A percentile compares a stretch with the other conserved stretches of the same genome.
Conservation (phyloP, 1,140 invertebrate species). For the Geopemphigus sp. region DNA sequence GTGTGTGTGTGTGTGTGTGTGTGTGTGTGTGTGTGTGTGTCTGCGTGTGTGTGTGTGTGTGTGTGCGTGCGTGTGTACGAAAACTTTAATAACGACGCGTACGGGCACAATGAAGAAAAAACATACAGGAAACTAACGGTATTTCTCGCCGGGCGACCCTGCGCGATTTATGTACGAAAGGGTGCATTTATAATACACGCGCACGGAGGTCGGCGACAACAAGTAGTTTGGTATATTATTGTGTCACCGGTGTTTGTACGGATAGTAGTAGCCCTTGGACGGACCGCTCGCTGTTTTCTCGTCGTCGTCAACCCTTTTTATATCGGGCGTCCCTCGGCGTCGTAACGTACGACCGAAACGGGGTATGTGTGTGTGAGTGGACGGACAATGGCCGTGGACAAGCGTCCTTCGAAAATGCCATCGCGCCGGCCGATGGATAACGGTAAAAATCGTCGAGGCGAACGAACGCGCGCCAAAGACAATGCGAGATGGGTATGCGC, state of each 20-base stretch:
- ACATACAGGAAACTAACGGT: neutral
- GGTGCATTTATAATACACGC: no score
- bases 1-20: no score
- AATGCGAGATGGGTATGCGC: no score
- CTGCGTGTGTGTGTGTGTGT: no score
- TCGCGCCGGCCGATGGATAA: conserved; percentile 10
- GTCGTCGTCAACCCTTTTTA: conserved; percentile 2
- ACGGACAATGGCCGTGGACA: no score
- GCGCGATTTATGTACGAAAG: no score
- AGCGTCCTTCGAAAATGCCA: conserved; percentile 27
- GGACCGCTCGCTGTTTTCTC: neutral
- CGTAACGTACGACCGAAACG: no score
- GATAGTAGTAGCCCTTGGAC: neutral
- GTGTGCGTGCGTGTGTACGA: neutral
- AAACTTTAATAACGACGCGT: no score
- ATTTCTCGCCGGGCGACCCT: neutral
- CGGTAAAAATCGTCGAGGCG: conserved; percentile 3
- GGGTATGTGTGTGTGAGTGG: no score
- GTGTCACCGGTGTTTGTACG: no score
- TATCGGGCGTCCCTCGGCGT: neutral
- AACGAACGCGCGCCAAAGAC: neutral
- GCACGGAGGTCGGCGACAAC: conserved; percentile 5
- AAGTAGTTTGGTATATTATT: neutral
- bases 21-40: no score
- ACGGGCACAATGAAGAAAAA: no score